phyloP scores from a whole-genome alignment of 2,113 vertebrate genomes.

The Pomatostomus ruficeps region DNA sequence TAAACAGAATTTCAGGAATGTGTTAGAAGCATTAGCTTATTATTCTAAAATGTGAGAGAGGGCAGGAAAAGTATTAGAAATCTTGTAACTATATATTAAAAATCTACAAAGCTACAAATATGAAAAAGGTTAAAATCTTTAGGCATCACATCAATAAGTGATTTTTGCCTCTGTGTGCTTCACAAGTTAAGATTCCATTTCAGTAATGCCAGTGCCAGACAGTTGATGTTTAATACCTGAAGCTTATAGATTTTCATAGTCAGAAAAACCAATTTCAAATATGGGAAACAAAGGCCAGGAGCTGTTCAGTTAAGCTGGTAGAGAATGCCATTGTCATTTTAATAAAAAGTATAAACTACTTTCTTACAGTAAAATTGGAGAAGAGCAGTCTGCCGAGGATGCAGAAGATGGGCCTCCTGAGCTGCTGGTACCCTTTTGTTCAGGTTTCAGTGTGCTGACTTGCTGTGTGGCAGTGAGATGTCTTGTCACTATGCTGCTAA shows the following conservation, averaged over 20 bases:
- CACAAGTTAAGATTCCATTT: not conserved
- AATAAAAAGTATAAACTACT: not conserved
- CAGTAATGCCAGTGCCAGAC: not conserved
- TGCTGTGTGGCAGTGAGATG: not conserved
- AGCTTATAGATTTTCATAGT: not conserved
- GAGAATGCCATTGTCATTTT: not conserved
- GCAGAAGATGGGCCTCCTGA: constrained; percentile 92
- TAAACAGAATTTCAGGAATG: not conserved
- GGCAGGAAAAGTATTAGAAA: not conserved
- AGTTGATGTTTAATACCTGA: not conserved
- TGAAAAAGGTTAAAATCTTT: not conserved
- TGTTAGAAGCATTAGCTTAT: not conserved
- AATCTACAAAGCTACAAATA: not conserved
- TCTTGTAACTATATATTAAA: not conserved
- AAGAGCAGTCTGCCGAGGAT: constrained; percentile 93
- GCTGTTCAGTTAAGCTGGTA: not conserved
- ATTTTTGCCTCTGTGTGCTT: not conserved
- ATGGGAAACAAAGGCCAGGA: not conserved
- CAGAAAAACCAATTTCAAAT: not conserved
- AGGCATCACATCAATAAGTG: not conserved
- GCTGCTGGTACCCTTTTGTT: constrained; percentile 77
- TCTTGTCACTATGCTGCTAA: not conserved
- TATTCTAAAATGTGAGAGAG: not conserved
- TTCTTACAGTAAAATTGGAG: constrained; percentile 88
- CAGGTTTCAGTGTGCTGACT: not conserved